Base-by-base conservation (phyloP, 2,888 invertebrate genomes). In the Cloeon dipterum region DNA sequence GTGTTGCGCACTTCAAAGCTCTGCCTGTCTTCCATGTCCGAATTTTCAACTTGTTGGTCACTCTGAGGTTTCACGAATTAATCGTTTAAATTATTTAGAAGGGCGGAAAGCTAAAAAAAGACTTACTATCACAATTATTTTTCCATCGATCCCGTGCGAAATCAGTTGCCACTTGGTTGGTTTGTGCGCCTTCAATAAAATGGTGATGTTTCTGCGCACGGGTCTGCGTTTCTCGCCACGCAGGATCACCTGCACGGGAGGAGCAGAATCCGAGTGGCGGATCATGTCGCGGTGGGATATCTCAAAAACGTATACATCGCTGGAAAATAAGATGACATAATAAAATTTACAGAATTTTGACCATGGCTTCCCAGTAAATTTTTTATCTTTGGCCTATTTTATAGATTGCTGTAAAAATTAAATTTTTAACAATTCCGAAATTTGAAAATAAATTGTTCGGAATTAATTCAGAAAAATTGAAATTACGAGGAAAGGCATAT, bases 181-280 rank as follows among this genome's bases (percentile, higher is more conserved):
- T n/a, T 44, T 44, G 13, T 50, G 49, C n/a, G 54, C 49, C 41
- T 54, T 54, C 23, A 56, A 47, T n/a, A 56, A 49, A 17, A 56
- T 48, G 36, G 49, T 49, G 26, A 54, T 44, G 37, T 53, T 45
- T 14, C 45, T 42, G 5, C 43, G 40, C 10, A 42, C 41, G 14
- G 41, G 41, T 13, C 26, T 26, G 29, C 40, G 39, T 11, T 39
- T 43, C 37, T 42, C 42, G 13, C 41, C 43, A 14, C 44, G 39
- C 23, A 48, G 39, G 14, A 44, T 46, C 14, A 46, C 39, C 13
- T 41, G 25, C 13, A 44, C 42, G 5, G 39, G 39, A 17, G 25
- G 19, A 16, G 26, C 14, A 13, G 32, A 26, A 16, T 17, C 20
- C 14, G 26, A 36, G 18, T 26, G 29, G n/a, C 26, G 13, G 13